Conservation (phyloP, 1,140 invertebrate genomes). For the Melanaphis sacchari region DNA sequence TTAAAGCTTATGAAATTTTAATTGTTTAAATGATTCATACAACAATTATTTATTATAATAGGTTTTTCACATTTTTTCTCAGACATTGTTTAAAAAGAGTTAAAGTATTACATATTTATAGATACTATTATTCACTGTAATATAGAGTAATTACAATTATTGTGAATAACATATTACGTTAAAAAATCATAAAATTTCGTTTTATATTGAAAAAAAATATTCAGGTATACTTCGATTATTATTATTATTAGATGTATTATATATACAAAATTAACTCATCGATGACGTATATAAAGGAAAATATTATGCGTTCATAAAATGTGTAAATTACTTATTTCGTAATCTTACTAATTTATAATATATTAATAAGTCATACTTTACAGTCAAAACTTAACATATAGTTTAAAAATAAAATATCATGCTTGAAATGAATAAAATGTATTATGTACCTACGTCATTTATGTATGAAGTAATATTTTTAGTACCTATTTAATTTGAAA, state of each 20-base stretch:
- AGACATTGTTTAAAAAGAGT: neutral
- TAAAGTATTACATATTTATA: neutral
- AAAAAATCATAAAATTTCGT: neutral
- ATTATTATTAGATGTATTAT: neutral
- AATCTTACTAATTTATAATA: too few species aligned
- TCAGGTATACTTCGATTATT: neutral
- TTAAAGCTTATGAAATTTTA: neutral
- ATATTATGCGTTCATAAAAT: neutral
- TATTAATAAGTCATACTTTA: too few species aligned
- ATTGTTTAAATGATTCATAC: neutral
- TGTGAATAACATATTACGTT: neutral
- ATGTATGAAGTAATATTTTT: neutral
- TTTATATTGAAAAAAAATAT: neutral
- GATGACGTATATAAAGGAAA: neutral
- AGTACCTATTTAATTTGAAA: too few species aligned
- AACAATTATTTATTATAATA: neutral
- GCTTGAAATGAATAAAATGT: neutral
- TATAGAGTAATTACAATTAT: neutral
- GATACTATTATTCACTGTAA: neutral
- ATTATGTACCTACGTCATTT: neutral
- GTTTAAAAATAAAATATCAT: neutral
- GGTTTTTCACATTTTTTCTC: neutral
- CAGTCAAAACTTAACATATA: too few species aligned
- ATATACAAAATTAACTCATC: neutral
- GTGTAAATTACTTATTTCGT: too few species aligned